Evolutionary conservation across 35 echinoderm and acorn worm genomes (phyloP).

Genomic region (Apostichopus parvimensis): DNA sequence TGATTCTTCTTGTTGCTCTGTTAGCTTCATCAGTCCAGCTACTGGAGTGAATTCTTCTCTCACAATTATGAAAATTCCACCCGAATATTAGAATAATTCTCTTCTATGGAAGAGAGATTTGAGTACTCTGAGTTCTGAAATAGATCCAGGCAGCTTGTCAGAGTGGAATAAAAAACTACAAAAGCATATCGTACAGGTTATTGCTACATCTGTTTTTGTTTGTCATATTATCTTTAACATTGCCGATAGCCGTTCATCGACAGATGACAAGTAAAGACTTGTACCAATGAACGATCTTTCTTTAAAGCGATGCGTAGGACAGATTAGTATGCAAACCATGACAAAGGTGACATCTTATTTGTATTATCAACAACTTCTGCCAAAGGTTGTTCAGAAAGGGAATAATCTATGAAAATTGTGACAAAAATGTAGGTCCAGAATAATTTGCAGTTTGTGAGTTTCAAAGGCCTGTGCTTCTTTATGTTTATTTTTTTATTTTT

Average conservation of each 20-base stretch:
- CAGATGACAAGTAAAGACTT: constrained; percentile 20
- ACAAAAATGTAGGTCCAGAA: no score
- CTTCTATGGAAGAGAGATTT: no score
- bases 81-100: background rate
- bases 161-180: background rate
- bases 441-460: no score
- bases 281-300: background rate
- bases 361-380: no score
- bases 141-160: constrained; percentile 8
- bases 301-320: background rate
- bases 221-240: background rate
- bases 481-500: no score
- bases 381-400: no score
- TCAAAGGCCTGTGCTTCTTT: no score
- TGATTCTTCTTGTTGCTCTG: background rate
- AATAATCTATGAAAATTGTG: no score
- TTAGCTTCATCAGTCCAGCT: background rate
- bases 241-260: background rate
- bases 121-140: background rate
- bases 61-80: background rate
- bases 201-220: constrained; percentile 1
- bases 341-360: no score
- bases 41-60: background rate
- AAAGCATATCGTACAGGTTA: background rate
- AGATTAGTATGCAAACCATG: no score